Conservation (phyloP, 2,113 vertebrate genomes). For the Chroicocephalus ridibundus region DNA sequence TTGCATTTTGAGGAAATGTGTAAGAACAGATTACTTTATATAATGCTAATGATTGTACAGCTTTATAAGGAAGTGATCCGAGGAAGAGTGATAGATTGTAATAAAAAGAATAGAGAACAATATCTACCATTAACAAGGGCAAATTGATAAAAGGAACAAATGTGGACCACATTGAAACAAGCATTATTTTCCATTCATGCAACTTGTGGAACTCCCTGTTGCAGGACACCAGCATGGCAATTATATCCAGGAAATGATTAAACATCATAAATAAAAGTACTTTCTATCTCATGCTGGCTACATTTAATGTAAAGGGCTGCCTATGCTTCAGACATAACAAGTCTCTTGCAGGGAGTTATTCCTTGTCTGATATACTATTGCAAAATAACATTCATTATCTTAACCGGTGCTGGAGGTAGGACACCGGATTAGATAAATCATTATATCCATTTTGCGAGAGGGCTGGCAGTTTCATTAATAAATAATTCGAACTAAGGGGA, state of each 20-base stretch:
- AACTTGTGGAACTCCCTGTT: not conserved
- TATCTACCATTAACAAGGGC: not conserved
- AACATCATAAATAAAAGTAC: not conserved
- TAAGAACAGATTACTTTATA: not conserved
- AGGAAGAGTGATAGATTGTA: not conserved
- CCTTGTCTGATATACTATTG: slow-evolving; percentile 41
- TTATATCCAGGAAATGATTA: not conserved
- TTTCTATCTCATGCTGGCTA: not conserved
- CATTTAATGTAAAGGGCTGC: not conserved
- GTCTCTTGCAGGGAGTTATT: slow-evolving; percentile 13
- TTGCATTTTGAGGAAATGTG: not conserved
- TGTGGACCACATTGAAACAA: not conserved
- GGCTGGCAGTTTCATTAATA: slow-evolving; percentile 17
- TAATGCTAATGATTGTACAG: not conserved
- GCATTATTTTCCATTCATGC: not conserved
- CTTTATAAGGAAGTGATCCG: not conserved
- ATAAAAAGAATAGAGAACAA: not conserved
- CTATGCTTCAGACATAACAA: not conserved
- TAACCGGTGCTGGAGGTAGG: slow-evolving; percentile 19
- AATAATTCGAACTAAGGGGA: not conserved
- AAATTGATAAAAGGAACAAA: not conserved
- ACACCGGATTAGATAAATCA: slow-evolving; percentile 27
- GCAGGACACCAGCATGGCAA: not conserved
- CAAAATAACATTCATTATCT: slow-evolving; percentile 63
- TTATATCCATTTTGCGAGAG: slow-evolving; percentile 55